Base-by-base conservation (phyloP, 2,113 vertebrate genomes). In the Myxocyprinus asiaticus region DNA sequence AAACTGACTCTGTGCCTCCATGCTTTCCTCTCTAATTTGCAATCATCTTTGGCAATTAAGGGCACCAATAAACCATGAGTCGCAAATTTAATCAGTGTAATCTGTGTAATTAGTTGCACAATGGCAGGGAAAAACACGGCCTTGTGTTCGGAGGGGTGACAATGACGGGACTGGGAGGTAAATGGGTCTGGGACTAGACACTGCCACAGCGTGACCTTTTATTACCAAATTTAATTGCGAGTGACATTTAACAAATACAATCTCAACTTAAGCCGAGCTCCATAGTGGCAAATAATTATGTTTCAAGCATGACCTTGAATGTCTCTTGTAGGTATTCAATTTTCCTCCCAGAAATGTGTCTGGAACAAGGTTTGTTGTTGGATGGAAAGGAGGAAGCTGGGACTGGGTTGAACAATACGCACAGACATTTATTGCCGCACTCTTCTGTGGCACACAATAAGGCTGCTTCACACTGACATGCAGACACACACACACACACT, bases 231-330 rank as follows among this genome's bases (percentile, higher is more conserved):
- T 91, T 92, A 93, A 93, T 93, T 92, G 89, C 88, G 80, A 91
- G 87, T 93, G 92, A 93, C 91, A 93, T 92, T 93, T 92, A 89
- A 74, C 84, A 89, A 91, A 92, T 88, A 93, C 90, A 88, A 90
- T 83, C 91, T 74, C 90, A 86, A 81, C 88, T 89, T 90, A 89
- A 86, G 73, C 83, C 22, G 50, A 82, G 83, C 84, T 82, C 63
- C 81, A 77, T 78, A 79, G 84, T 83, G 87, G 84, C 85, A 88
- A 88, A 87, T 87, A 84, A 88, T 89, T 84, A 88, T 88, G 89
- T 86, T 82, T 79, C 67, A 81, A 84, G 75, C 85, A 80, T 81
- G 86, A 87, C 86, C 87, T 73, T 87, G 85, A 88, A 84, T 77
- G 86, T 75, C 55, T 80, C 67, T 68, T 74, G 74, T 76, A 80